Conservation (phyloP, 53 echinoderm and acorn worm species). For the Paelopatides confundens region DNA sequence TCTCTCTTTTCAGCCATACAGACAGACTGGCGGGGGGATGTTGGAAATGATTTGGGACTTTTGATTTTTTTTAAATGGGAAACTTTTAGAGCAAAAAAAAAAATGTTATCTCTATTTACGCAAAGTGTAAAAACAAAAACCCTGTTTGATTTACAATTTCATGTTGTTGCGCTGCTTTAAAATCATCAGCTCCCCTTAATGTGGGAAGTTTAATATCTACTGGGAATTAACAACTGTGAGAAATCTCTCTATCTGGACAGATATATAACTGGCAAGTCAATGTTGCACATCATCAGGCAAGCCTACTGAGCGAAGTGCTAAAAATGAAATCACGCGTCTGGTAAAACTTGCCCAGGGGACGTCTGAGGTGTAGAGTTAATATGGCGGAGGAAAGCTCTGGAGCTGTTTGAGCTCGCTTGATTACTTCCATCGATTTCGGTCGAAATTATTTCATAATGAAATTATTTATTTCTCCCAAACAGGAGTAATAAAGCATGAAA, state of each 20-base stretch:
- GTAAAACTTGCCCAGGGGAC: constrained; percentile 28
- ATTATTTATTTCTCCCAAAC: constrained; percentile 34
- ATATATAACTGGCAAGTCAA: background rate
- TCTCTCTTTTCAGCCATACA: no score
- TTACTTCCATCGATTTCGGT: constrained; percentile 24
- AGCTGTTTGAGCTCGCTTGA: constrained; percentile 19
- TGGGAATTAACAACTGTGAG: constrained; percentile 27
- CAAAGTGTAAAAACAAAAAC: no score
- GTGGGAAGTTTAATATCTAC: background rate
- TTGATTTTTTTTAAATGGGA: background rate
- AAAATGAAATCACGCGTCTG: constrained; percentile 47
- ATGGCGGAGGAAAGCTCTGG: background rate
- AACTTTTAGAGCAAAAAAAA: no score
- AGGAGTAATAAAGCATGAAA: constrained; percentile 8
- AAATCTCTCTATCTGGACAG: background rate
- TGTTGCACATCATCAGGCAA: constrained; percentile 7
- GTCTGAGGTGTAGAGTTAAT: constrained; percentile 34
- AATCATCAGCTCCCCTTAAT: background rate
- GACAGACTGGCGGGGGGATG: no score
- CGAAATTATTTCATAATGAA: constrained; percentile 43
- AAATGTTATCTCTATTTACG: no score
- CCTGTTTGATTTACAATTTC: background rate
- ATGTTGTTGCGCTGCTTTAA: background rate
- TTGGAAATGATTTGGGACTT: background rate
- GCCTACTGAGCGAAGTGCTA: constrained; percentile 19